Base-by-base conservation (phyloP, 2,113 vertebrate species). In the Oryzias woworae region DNA sequence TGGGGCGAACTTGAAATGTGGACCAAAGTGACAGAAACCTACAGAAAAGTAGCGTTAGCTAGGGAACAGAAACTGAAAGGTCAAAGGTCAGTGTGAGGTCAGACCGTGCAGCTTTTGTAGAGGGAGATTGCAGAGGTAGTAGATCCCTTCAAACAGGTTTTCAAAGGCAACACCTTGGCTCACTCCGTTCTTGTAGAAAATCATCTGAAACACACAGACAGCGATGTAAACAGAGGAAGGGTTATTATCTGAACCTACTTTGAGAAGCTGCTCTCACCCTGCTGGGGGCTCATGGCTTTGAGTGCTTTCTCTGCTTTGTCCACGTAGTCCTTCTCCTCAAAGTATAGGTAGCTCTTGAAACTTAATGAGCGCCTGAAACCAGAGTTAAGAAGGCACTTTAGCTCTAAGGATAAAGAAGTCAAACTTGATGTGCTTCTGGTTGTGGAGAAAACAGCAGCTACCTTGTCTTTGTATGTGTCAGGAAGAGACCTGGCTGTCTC, bases 321-420 rank as follows among this genome's bases (percentile, higher is more conserved):
- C 85, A 99, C 95, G n/a, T 98, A 98, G 82, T 99, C 97, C 84
- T 99, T 99, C 78, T 99, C 97, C 86, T 99, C 97, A 69, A 99
- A 99, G 89, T 99, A 99, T 81, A 99, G 78, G 82, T 99, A 99
- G 89, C 97, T 99, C 90, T 99, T 99, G 90, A 99, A n/a, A 99
- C 85, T 99, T 99, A 80, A 99, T 99, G 62, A 99, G 89, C 43
- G 97, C 97, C 97, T 99, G 85, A 17, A 56, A 62, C 18, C 23
- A 55, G 13, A 74, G 16, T 17, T 2, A 4, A 53, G n/a, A 6
- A 43, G 14, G 26, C n/a, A 4, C 2, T 22, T 20, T 49, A 23
- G 18, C 3, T 20, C 48, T 13, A 12, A 13, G 7, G 45, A 47
- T 4, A 14, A 3, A 2, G 44, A 28, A 5, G 7, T 7, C 17